A percentile compares a stretch with the other conserved stretches of the same genome.
These are phyloP conservation scores for Eucidaris tribuloides DNA, from an alignment of 35 echinoderm and acorn worm species.

Conservation along the genomic window DNA sequence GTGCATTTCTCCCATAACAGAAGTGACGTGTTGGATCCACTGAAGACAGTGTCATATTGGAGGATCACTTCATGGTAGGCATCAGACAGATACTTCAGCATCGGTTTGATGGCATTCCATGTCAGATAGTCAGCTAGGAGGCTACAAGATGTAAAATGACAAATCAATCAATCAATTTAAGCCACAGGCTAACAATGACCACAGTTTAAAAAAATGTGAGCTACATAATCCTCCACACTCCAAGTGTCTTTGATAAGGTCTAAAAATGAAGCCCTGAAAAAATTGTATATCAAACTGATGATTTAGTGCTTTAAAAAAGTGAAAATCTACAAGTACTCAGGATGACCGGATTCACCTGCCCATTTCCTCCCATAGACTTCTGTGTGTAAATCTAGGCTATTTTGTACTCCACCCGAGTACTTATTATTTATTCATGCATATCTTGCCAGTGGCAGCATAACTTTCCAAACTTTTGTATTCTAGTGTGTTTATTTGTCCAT, in stretches of 20 bases:
- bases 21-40: constrained; percentile 30
- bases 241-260: background rate
- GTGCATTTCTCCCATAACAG: constrained; percentile 77
- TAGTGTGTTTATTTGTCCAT: no score
- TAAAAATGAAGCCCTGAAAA: background rate
- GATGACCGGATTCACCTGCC: no score
- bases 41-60: constrained; percentile 35
- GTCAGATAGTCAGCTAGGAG: constrained; percentile 64
- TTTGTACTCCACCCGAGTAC: no score
- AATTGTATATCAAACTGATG: background rate
- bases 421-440: no score
- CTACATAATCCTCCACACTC: background rate
- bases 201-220: background rate
- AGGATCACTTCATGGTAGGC: constrained; percentile 29
- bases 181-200: background rate
- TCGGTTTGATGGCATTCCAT: constrained; percentile 42
- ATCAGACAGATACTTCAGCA: constrained; percentile 44
- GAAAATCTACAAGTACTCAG: no score
- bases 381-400: no score
- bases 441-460: no score
- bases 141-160: background rate
- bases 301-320: no score
- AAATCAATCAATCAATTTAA: background rate
- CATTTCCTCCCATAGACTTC: no score
- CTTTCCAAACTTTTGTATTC: no score